Conservation (phyloP, 1,140 invertebrate species). For the Solen grandis region DNA sequence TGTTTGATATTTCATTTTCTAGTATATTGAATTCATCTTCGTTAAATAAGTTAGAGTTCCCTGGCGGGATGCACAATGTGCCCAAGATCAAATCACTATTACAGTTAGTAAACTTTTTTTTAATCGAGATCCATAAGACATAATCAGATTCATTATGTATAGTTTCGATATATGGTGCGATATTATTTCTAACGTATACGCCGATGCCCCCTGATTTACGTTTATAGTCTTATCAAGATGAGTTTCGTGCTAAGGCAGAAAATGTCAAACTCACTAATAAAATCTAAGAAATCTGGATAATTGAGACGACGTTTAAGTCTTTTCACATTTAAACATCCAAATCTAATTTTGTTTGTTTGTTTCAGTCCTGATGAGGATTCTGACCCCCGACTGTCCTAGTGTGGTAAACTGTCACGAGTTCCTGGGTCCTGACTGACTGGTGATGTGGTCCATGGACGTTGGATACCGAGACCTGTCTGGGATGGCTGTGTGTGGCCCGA, state of each 20-base stretch:
- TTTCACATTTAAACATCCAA: slow-evolving; percentile 13
- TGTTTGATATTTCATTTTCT: not conserved
- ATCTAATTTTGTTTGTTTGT: not conserved
- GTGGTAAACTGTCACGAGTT: no score
- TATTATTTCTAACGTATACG: no score
- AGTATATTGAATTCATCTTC: slow-evolving; percentile 1
- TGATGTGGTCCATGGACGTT: not conserved
- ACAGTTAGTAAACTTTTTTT: no score
- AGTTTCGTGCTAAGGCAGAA: slow-evolving; percentile 15
- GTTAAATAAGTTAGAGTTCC: slow-evolving; percentile 13
- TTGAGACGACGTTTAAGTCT: slow-evolving; percentile 2
- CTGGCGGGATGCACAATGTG: slow-evolving; percentile 1
- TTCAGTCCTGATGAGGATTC: not conserved
- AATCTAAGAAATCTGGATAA: slow-evolving; percentile 18
- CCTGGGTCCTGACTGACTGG: no score
- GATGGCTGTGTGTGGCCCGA: not conserved
- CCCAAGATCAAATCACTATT: not conserved
- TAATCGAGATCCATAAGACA: no score
- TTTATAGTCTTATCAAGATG: slow-evolving; percentile 8
- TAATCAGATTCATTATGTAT: no score
- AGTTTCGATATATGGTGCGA: no score
- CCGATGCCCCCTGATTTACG: no score
- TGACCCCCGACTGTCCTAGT: not conserved
- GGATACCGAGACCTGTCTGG: not conserved
- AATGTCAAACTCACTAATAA: not conserved